These are phyloP conservation scores for Cosmopolites sordidus DNA, from an alignment of 2,888 invertebrate genomes.

Conservation along the genomic window DNA sequence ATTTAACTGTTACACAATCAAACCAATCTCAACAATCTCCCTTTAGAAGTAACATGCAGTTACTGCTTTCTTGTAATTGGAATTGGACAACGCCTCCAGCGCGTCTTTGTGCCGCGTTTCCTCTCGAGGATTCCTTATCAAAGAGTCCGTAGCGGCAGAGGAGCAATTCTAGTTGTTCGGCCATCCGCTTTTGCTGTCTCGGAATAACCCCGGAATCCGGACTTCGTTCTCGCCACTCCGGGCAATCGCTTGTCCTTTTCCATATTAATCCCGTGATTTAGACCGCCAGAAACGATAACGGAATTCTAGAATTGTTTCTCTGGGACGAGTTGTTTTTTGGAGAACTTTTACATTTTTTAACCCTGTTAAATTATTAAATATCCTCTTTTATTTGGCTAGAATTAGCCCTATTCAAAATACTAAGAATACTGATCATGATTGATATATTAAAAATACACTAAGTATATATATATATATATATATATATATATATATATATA, in stretches of 20 bases:
- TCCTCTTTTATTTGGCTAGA: too few relatives aligned
- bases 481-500: too few relatives aligned
- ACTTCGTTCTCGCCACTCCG: constrained; percentile 31
- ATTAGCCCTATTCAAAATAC: too few relatives aligned
- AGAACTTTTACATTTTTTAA: too few relatives aligned
- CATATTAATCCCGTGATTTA: constrained; percentile 45
- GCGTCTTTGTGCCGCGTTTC: constrained; percentile 25
- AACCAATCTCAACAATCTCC: constrained; percentile 1
- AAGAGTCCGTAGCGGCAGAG: constrained; percentile 27
- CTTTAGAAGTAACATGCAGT: constrained; percentile 12
- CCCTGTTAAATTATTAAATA: too few relatives aligned
- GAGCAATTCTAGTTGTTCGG: constrained; percentile 25
- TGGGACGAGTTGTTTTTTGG: too few relatives aligned
- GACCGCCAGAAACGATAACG: constrained; percentile 31
- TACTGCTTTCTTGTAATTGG: constrained; percentile 26
- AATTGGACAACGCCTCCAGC: constrained; percentile 29
- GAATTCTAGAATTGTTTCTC: neutral
- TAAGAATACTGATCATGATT: too few relatives aligned
- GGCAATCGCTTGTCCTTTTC: constrained; percentile 46
- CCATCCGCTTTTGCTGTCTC: constrained; percentile 18
- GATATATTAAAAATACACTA: too few relatives aligned
- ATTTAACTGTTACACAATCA: constrained; percentile 1
- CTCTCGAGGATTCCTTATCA: constrained; percentile 28
- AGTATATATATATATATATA: too few relatives aligned
- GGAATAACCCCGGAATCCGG: constrained; percentile 26